phyloP scores from a whole-genome alignment of 1,140 invertebrate species.

The Sitodiplosis mosellana region DNA sequence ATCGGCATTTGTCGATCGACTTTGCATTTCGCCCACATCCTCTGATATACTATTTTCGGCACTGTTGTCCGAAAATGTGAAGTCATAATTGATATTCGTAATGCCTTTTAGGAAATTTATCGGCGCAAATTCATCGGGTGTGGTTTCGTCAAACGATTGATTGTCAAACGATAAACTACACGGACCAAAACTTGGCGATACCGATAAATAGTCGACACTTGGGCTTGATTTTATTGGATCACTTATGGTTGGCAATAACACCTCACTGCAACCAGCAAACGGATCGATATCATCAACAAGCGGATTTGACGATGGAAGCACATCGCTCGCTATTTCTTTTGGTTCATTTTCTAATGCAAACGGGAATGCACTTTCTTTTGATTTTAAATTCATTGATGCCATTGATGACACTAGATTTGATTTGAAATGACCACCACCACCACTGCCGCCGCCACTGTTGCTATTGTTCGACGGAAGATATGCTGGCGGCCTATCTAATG shows the following conservation, averaged over 20 bases:
- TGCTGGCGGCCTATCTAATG: not conserved
- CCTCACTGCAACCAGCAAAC: no score
- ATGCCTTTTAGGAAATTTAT: conserved; percentile 27
- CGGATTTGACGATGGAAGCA: conserved; percentile 1
- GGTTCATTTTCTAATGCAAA: no score
- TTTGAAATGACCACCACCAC: conserved; percentile 4
- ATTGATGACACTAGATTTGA: conserved; percentile 12
- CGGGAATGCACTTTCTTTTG: no score
- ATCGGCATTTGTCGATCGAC: conserved; percentile 5
- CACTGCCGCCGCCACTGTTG: not conserved
- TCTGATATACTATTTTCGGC: conserved; percentile 37
- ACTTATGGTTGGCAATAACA: no score
- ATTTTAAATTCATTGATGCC: conserved; percentile 11
- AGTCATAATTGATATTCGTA: conserved; percentile 52
- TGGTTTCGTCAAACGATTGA: conserved; percentile 32
- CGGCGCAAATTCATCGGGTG: conserved; percentile 33
- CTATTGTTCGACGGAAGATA: not conserved
- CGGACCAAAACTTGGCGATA: conserved; percentile 30
- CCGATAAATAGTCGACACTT: conserved; percentile 30
- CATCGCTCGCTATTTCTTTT: conserved; percentile 15
- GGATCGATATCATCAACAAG: no score
- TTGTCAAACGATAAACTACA: conserved; percentile 28
- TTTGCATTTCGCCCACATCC: conserved; percentile 13
- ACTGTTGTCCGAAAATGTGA: conserved; percentile 48
- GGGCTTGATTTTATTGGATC: conserved; percentile 2